Conservation (phyloP, 1,140 invertebrate species). For the Prorops nasuta region DNA sequence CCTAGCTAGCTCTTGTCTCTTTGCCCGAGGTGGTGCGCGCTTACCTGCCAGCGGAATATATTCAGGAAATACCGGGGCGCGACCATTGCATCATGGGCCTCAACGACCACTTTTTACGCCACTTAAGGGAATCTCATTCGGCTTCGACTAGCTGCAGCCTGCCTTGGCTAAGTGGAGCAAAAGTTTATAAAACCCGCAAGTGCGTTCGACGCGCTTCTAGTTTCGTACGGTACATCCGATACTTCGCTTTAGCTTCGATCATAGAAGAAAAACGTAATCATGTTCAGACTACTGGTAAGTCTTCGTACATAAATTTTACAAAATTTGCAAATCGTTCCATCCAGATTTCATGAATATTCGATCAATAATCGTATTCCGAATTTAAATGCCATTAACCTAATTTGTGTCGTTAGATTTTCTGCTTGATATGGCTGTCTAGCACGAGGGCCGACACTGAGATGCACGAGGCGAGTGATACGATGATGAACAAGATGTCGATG, state of each 20-base stretch:
- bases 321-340: no score
- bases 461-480: conserved; percentile 15
- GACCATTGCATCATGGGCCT: conserved; percentile 39
- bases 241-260: background rate
- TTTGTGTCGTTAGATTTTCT: conserved; percentile 35
- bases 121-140: conserved; percentile 51
- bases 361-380: background rate
- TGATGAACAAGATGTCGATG: conserved; percentile 21
- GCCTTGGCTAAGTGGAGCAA: conserved; percentile 32
- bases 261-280: conserved; percentile 12
- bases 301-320: no score
- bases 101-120: conserved; percentile 44
- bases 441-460: conserved; percentile 34
- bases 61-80: conserved; percentile 50
- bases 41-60: conserved; percentile 34
- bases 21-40: conserved; percentile 28
- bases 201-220: conserved; percentile 33
- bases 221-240: conserved; percentile 28
- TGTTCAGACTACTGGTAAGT: conserved; percentile 34
- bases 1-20: no score
- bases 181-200: conserved; percentile 52
- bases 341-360: no score
- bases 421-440: conserved; percentile 40
- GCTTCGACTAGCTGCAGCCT: conserved; percentile 25
- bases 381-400: no score